A percentile compares a stretch with the other conserved stretches of the same genome.
These are phyloP conservation scores for Cyclura pinguis DNA, from an alignment of 2,797 vertebrate genomes.

Conservation along the genomic window DNA sequence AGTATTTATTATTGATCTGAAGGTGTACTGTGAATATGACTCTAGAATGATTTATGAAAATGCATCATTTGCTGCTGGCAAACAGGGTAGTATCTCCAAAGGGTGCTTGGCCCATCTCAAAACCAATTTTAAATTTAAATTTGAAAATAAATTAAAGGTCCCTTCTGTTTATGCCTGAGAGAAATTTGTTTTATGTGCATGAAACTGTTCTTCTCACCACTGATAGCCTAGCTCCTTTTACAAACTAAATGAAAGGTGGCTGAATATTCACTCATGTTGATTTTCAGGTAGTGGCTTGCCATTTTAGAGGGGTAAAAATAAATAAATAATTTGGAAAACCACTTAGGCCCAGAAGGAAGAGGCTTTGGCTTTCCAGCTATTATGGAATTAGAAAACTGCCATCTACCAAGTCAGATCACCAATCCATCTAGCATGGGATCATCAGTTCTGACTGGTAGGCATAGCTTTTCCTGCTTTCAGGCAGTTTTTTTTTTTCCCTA, in stretches of 20 bases:
- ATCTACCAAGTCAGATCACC: no score
- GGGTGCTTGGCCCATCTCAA: constrained; percentile 2
- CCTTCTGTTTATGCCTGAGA: constrained; percentile 71
- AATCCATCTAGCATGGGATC: no score
- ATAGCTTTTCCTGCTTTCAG: no score
- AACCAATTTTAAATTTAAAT: constrained; percentile 12
- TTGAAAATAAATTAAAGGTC: constrained; percentile 46
- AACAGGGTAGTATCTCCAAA: background rate
- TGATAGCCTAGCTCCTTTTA: background rate
- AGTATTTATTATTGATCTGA: constrained; percentile 66
- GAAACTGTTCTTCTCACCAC: constrained; percentile 63
- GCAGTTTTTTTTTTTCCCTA: no score
- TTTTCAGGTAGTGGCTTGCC: background rate
- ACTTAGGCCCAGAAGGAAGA: background rate
- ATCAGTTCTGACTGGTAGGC: no score
- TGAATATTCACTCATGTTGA: constrained; percentile 53
- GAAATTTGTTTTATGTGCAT: constrained; percentile 67
- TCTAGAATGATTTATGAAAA: constrained; percentile 53
- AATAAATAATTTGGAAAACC: background rate
- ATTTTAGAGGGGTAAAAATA: background rate
- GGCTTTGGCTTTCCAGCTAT: no score
- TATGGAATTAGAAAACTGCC: no score
- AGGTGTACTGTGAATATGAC: constrained; percentile 55
- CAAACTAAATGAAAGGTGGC: background rate
- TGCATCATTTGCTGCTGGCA: constrained; percentile 10